Evolutionary conservation across 2,888 invertebrate genomes (phyloP).

Genomic region (Blastobasis adustella): DNA sequence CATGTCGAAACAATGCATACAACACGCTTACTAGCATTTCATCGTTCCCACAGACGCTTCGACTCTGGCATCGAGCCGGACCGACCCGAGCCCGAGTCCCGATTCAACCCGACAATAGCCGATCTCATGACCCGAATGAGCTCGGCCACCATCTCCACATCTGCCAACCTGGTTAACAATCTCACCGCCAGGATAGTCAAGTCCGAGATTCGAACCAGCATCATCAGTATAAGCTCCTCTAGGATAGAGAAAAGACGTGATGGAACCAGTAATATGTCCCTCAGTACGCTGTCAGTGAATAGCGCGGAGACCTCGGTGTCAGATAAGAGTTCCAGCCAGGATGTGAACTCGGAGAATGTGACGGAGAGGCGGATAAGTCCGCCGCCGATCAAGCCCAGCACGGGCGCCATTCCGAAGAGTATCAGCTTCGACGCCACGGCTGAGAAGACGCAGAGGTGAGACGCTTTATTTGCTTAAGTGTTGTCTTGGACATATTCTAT

Average conservation of each 20-base stretch:
- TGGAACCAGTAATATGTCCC: constrained; percentile 48
- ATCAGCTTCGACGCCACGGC: constrained; percentile 94
- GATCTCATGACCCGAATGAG: constrained; percentile 64
- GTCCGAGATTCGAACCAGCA: constrained; percentile 58
- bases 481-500: too few species aligned
- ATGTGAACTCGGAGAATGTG: constrained; percentile 63
- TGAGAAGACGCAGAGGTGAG: constrained; percentile 81
- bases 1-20: too few species aligned
- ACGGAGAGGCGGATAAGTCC: constrained; percentile 60
- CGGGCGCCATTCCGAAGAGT: constrained; percentile 92
- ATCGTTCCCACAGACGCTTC: constrained; percentile 9
- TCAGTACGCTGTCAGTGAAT: constrained; percentile 62
- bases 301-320: constrained; percentile 60
- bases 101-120: constrained; percentile 40
- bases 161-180: constrained; percentile 50
- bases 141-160: constrained; percentile 53
- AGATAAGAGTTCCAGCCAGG: constrained; percentile 65
- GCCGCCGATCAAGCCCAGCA: constrained; percentile 67
- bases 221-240: constrained; percentile 62
- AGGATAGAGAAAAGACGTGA: constrained; percentile 55
- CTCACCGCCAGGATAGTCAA: constrained; percentile 51
- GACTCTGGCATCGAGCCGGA: constrained; percentile 50
- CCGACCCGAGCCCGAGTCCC: constrained; percentile 37
- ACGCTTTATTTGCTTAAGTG: not conserved
- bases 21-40: too few species aligned